A percentile compares a stretch with the other conserved stretches of the same genome.
Evolutionary conservation across 2,888 invertebrate genomes (phyloP).

Genomic region (Cylindroiulus punctatus): DNA sequence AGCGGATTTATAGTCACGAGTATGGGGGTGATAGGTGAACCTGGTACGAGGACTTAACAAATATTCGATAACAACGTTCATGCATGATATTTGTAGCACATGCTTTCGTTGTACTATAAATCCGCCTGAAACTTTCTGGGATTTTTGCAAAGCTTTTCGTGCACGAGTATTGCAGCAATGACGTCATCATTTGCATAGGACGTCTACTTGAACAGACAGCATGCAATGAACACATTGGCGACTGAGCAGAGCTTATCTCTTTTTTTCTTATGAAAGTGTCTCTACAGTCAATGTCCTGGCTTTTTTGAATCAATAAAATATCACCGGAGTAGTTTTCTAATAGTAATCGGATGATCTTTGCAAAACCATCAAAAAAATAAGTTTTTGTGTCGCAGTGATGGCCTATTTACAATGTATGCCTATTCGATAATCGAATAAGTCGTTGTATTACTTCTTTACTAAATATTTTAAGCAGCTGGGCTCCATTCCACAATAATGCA

Average conservation of each 20-base stretch:
- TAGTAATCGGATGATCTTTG: not conserved
- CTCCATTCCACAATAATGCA: too few relatives aligned
- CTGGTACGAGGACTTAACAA: not conserved
- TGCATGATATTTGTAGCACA: not conserved
- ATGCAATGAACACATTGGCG: constrained; percentile 10
- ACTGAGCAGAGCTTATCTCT: constrained; percentile 13
- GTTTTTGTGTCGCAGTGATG: too few relatives aligned
- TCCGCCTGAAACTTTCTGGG: not conserved
- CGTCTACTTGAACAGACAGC: not conserved
- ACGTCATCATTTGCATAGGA: constrained; percentile 4
- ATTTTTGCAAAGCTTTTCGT: not conserved
- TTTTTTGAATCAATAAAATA: not conserved
- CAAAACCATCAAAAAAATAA: not conserved
- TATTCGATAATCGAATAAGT: too few relatives aligned
- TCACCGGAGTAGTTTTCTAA: not conserved
- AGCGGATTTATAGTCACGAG: not conserved
- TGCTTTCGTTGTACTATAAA: not conserved
- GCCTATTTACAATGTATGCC: too few relatives aligned
- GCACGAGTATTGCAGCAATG: not conserved
- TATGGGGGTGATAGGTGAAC: not conserved
- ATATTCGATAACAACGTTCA: not conserved
- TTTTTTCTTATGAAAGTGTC: not conserved
- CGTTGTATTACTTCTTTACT: not conserved
- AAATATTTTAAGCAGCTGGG: not conserved
- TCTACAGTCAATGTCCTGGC: not conserved